Evolutionary conservation across 2,888 invertebrate genomes (phyloP).

Genomic region (Proisotoma minuta): DNA sequence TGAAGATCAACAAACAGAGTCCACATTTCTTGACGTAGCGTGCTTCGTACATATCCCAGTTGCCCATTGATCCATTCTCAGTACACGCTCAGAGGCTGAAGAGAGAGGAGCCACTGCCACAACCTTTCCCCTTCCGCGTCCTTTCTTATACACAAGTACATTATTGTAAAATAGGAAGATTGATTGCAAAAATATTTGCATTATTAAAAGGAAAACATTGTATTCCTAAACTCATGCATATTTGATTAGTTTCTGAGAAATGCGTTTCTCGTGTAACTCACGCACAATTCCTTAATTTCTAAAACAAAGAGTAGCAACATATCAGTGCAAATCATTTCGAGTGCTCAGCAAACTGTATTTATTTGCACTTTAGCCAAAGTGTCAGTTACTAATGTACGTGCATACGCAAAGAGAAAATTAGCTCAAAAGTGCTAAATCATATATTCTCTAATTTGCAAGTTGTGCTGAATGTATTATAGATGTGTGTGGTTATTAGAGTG

Average conservation of each 20-base stretch:
- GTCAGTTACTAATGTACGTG: too few species aligned
- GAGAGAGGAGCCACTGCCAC: neutral
- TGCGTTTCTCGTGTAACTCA: neutral
- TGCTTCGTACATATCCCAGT: neutral
- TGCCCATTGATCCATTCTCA: constrained; percentile 1
- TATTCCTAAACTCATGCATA: neutral
- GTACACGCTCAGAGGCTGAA: neutral
- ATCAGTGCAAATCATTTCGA: too few species aligned
- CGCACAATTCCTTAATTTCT: too few species aligned
- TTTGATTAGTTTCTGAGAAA: neutral
- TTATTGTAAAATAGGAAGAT: neutral
- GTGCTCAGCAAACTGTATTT: too few species aligned
- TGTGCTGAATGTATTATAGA: too few species aligned
- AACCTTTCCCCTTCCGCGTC: neutral
- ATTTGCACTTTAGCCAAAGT: too few species aligned
- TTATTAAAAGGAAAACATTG: neutral
- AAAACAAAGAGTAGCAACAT: too few species aligned
- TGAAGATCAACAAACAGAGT: neutral
- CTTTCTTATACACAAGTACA: neutral
- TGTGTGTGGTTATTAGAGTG: too few species aligned
- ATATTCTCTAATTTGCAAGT: too few species aligned
- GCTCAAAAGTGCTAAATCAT: too few species aligned
- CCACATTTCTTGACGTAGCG: neutral
- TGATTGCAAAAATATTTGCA: neutral
- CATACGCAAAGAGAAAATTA: too few species aligned